These are phyloP conservation scores for Mastigias papua DNA, from an alignment of 30 jellyfish, hydroid and myxozoan species.

Conservation along the genomic window DNA sequence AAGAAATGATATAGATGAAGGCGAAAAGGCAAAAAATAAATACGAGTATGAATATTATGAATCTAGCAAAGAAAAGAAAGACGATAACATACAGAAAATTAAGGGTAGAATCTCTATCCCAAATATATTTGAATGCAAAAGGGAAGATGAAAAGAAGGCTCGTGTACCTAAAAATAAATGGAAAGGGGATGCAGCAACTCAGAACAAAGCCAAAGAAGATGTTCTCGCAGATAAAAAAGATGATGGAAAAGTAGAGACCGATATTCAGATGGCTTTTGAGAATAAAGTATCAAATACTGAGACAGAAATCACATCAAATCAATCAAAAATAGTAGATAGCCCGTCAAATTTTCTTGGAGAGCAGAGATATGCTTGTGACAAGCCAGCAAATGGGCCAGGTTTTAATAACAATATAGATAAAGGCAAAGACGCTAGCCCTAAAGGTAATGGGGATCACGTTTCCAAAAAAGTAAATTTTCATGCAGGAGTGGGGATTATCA, in stretches of 20 bases:
- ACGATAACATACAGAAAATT: background rate
- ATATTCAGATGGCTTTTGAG: background rate
- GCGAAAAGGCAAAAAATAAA: background rate
- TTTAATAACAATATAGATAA: background rate
- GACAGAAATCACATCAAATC: background rate
- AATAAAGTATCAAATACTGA: background rate
- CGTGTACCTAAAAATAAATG: background rate
- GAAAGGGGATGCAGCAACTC: background rate
- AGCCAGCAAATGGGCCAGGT: no score
- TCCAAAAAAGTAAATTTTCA: slow-evolving; percentile 42
- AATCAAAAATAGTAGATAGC: background rate
- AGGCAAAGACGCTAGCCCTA: background rate
- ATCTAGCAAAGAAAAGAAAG: background rate
- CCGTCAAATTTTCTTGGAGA: background rate
- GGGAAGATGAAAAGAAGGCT: background rate
- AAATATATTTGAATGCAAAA: slow-evolving; percentile 7
- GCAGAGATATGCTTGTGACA: background rate
- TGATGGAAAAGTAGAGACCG: background rate
- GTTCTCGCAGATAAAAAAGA: no score
- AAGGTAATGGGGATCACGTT: background rate
- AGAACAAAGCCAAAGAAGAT: background rate
- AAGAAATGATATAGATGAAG: background rate
- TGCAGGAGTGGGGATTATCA: slow-evolving; percentile 26
- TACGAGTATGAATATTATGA: background rate
- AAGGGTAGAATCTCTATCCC: slow-evolving; percentile 43